A percentile compares a stretch with the other conserved stretches of the same genome.
Evolutionary conservation across 2,797 vertebrate genomes (phyloP).

Genomic region (Cyclura pinguis): DNA sequence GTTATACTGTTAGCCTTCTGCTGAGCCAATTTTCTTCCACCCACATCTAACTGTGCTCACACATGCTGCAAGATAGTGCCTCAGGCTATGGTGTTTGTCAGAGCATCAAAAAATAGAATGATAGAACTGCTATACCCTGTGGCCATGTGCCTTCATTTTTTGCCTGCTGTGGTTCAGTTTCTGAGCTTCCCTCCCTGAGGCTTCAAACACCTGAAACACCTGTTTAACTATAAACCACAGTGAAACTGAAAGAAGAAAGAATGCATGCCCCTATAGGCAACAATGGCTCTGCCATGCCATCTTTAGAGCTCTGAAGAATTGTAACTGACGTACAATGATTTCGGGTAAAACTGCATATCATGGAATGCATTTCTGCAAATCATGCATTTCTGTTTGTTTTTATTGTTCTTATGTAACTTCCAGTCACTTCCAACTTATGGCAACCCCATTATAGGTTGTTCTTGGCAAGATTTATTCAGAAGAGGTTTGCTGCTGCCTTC

Average conservation of each 20-base stretch:
- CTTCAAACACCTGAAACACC: conserved; percentile 7
- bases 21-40: background rate
- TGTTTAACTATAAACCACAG: background rate
- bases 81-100: background rate
- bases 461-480: too few species aligned
- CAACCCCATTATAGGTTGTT: too few species aligned
- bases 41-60: background rate
- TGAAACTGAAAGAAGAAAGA: background rate
- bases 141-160: background rate
- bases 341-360: background rate
- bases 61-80: background rate
- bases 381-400: too few species aligned
- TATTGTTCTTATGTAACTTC: too few species aligned
- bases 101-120: background rate
- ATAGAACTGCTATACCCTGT: background rate
- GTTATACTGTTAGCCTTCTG: background rate
- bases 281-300: background rate
- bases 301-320: background rate
- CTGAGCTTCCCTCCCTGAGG: background rate
- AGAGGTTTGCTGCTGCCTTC: too few species aligned
- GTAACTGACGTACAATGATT: background rate
- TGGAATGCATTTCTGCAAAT: too few species aligned
- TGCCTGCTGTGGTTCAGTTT: background rate
- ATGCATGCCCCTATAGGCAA: background rate
- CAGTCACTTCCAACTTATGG: too few species aligned